Conservation (phyloP, 2,888 invertebrate species). For the Electrophaes corylata region DNA sequence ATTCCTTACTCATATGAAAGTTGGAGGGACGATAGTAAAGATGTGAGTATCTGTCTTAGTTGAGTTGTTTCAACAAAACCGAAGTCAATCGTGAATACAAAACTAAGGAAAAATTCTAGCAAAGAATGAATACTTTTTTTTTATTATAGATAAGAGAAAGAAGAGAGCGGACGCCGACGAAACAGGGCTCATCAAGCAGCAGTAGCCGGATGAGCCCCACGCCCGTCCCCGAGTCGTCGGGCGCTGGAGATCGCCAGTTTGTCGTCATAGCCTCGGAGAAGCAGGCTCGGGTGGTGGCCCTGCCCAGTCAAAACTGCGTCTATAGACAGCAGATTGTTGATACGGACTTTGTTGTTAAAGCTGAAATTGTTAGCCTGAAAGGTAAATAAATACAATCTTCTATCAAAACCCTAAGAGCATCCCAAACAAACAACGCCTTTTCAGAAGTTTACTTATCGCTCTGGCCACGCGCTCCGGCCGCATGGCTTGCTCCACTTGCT, state of each 20-base stretch:
- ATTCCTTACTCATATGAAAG: constrained; percentile 95
- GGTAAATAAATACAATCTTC: too few species aligned
- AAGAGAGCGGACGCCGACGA: constrained; percentile 86
- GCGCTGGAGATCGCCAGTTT: constrained; percentile 92
- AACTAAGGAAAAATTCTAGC: neutral
- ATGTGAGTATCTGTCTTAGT: constrained; percentile 67
- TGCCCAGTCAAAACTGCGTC: constrained; percentile 97
- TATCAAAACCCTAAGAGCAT: too few species aligned
- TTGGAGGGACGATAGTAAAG: constrained; percentile 95
- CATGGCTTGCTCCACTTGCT: too few species aligned
- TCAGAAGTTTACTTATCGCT: neutral
- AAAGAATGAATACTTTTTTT: neutral
- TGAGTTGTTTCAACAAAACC: neutral
- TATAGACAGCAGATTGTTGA: constrained; percentile 97
- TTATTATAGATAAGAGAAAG: constrained; percentile 69
- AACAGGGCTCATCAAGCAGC: constrained; percentile 80
- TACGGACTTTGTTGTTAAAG: constrained; percentile 96
- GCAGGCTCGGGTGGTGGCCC: constrained; percentile 96
- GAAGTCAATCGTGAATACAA: neutral
- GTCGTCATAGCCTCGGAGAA: constrained; percentile 97
- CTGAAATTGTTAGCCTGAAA: constrained; percentile 96
- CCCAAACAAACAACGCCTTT: too few species aligned
- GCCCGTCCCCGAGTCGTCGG: constrained; percentile 69
- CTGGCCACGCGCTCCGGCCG: too few species aligned
- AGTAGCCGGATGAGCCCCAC: constrained; percentile 92